phyloP scores from a whole-genome alignment of 2,888 invertebrate species.

The Campoletis raptor region DNA sequence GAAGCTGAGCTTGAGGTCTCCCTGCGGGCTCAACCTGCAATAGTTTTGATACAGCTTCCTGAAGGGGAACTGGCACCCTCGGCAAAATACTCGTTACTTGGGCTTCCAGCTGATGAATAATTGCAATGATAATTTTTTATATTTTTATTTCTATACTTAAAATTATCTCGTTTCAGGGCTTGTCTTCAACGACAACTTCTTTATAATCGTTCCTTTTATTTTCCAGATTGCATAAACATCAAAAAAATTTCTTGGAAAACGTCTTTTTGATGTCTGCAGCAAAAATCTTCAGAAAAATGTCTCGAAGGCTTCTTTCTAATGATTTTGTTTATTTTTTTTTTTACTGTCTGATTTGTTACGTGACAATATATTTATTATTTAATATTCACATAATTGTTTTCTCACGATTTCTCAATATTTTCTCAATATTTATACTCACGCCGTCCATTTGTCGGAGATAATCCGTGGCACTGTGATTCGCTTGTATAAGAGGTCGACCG shows the following conservation, averaged over 20 bases:
- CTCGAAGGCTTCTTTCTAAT: too few species aligned
- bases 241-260: too few species aligned
- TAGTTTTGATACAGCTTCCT: constrained; percentile 94
- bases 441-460: constrained; percentile 96
- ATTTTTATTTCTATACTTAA: background rate
- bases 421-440: too few species aligned
- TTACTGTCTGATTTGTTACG: too few species aligned
- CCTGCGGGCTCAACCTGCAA: constrained; percentile 93
- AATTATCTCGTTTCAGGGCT: background rate
- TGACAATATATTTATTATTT: too few species aligned
- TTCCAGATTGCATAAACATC: too few species aligned
- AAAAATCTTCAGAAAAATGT: too few species aligned
- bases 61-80: constrained; percentile 92
- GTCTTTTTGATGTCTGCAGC: too few species aligned
- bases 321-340: too few species aligned
- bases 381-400: too few species aligned
- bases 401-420: too few species aligned
- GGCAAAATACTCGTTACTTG: constrained; percentile 92
- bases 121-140: constrained; percentile 14
- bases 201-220: too few species aligned
- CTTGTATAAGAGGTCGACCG: constrained; percentile 95
- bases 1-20: constrained; percentile 95
- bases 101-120: constrained; percentile 90
- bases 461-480: constrained; percentile 94
- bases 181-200: background rate